Evolutionary conservation across 2,888 invertebrate genomes (phyloP), one percentile per base, ranked within the genome.

Genomic region (Pecten maximus): DNA sequence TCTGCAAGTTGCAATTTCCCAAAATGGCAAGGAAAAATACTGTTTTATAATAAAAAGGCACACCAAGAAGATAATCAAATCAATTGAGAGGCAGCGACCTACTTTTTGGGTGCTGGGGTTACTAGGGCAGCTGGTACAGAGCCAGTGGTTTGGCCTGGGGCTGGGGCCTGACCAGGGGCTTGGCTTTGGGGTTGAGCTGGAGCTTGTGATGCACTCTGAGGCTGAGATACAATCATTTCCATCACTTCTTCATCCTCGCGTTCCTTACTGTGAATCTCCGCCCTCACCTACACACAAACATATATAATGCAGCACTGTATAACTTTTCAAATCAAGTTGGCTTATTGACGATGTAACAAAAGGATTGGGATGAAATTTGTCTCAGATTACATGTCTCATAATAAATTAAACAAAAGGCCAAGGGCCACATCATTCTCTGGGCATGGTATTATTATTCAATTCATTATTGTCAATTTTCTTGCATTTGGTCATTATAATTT

Each of bases 211-310:
- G 54, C 90, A 60, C 48, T 90, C 88, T 40, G 87, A 54, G 48
- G 89, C 90, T 87, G 89, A 40, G 91, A 90, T 1, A 96, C 94
- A 2, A 91, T 95, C n/a, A 93, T 93, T 91, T 96, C 96, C 95
- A 96, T 95, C 39, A 94, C 92, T 50, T 95, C 95, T 87, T 96
- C 96, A 88, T 96, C 96, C 91, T 98, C 98, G 94, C 97, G 97
- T 96, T 99, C 99, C 91, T 98, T 98, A 54, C 97, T 97, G 91
- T 97, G 97, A 93, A 99, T 98, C 97, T 99, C 99, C 93, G 99
- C 99, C 88, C 99, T 98, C 0, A 97, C 97, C 97, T 96, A 88
- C 15, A 60, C 50, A 44, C 2, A 74, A 10, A 48, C 15, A 48
- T 4, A 48, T 2, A 48, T n/a, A n/a, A n/a, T n/a, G n/a, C n/a